phyloP scores from a whole-genome alignment of 2,888 invertebrate genomes.

The Zygogramma bicolorata region DNA sequence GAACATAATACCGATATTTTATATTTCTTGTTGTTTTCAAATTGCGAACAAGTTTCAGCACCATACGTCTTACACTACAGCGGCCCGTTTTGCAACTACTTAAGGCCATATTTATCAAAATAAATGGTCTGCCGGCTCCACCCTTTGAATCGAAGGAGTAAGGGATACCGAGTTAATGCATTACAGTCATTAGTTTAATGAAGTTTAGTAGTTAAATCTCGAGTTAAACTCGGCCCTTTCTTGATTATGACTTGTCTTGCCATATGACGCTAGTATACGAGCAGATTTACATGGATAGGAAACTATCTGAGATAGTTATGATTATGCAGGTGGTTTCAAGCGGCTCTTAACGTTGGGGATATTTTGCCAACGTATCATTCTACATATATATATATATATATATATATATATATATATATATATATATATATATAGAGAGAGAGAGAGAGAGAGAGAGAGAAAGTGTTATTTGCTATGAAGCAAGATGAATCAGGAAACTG shows the following conservation, averaged over 20 bases:
- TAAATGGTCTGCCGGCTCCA: constrained; percentile 19
- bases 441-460: too few species aligned
- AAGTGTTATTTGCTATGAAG: too few species aligned
- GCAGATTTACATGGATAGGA: background rate
- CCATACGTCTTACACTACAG: constrained; percentile 1
- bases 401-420: too few species aligned
- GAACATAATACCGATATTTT: too few species aligned
- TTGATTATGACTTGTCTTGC: constrained; percentile 16
- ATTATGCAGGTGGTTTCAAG: background rate
- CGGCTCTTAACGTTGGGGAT: too few species aligned
- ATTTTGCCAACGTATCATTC: too few species aligned
- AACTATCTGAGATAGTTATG: background rate
- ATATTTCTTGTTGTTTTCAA: background rate
- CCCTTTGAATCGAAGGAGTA: constrained; percentile 11
- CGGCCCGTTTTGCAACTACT: constrained; percentile 9
- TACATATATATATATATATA: too few species aligned
- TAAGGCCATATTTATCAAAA: constrained; percentile 17
- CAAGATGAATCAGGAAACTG: too few species aligned
- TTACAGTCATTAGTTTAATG: constrained; percentile 23
- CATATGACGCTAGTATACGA: constrained; percentile 3
- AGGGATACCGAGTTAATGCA: constrained; percentile 18
- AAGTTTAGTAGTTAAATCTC: constrained; percentile 22
- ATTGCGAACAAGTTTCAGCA: background rate
- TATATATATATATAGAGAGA: too few species aligned
- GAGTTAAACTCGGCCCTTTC: constrained; percentile 18